Conservation (phyloP, 1,140 invertebrate species). For the Lucilia sericata region DNA sequence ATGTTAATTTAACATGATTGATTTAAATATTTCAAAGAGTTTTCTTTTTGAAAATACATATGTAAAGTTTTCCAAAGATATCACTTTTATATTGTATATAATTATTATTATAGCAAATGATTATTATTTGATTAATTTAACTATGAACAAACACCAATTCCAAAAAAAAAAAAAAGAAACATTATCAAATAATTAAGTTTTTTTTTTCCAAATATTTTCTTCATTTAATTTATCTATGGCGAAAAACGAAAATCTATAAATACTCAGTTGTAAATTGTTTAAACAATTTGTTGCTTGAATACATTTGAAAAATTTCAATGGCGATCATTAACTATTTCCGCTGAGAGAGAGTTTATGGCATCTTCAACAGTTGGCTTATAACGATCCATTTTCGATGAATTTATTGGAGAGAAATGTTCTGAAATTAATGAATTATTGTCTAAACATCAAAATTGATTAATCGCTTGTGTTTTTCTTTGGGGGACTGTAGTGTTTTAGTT, state of each 20-base stretch:
- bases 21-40: background rate
- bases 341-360: constrained; percentile 81
- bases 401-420: constrained; percentile 67
- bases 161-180: too few species aligned
- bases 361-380: constrained; percentile 75
- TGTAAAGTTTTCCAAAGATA: constrained; percentile 10
- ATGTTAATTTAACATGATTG: constrained; percentile 23
- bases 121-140: too few species aligned
- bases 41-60: background rate
- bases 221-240: background rate
- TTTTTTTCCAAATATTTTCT: background rate
- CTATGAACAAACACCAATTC: too few species aligned
- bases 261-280: background rate
- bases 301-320: constrained; percentile 17
- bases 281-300: background rate
- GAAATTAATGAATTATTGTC: constrained; percentile 44
- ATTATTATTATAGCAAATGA: too few species aligned
- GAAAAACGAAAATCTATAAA: background rate
- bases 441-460: constrained; percentile 1
- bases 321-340: constrained; percentile 75
- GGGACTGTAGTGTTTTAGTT: background rate
- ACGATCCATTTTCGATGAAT: constrained; percentile 67
- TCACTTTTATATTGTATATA: background rate
- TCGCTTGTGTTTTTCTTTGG: background rate
- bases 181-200: too few species aligned